Percentiles rank a stretch among this genome's conserved stretches.
phyloP scores from a whole-genome alignment of 2,888 invertebrate species.

The Meteorus cinctellus region DNA sequence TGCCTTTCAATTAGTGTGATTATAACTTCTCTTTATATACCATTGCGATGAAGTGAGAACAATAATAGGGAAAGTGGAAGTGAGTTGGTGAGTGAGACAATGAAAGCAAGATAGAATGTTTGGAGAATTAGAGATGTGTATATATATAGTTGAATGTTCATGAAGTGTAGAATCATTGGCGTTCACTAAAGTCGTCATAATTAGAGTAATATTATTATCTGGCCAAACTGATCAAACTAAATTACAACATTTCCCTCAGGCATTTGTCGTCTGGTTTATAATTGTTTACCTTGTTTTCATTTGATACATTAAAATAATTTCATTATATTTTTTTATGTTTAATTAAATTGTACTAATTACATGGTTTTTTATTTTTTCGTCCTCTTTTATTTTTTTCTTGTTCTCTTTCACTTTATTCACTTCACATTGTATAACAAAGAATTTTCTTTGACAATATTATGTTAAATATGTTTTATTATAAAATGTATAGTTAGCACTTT shows the following conservation, averaged over 20 bases:
- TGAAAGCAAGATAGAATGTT: conserved; percentile 3
- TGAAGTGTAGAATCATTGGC: neutral
- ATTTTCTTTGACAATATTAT: neutral
- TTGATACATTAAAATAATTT: neutral
- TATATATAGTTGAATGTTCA: neutral
- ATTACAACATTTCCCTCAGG: conserved; percentile 47
- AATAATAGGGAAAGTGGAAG: conserved; percentile 9
- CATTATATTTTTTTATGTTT: neutral
- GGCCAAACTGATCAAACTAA: conserved; percentile 55
- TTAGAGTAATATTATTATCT: conserved; percentile 60
- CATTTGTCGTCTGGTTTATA: neutral
- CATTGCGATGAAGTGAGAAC: conserved; percentile 21
- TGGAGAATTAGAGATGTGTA: neutral
- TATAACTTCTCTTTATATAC: conserved; percentile 45
- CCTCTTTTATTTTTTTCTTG: neutral
- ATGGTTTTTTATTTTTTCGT: neutral
- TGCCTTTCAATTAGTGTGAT: conserved; percentile 50
- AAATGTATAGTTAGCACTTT: neutral
- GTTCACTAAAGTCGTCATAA: conserved; percentile 50
- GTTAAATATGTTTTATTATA: conserved; percentile 3
- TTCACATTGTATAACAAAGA: neutral
- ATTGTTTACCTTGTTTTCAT: neutral
- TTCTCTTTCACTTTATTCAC: too few relatives aligned
- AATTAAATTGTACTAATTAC: neutral
- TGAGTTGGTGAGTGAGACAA: neutral